Evolutionary conservation across 2,113 vertebrate genomes (phyloP), one percentile per base, ranked within the genome.

Genomic region (Gobius niger): DNA sequence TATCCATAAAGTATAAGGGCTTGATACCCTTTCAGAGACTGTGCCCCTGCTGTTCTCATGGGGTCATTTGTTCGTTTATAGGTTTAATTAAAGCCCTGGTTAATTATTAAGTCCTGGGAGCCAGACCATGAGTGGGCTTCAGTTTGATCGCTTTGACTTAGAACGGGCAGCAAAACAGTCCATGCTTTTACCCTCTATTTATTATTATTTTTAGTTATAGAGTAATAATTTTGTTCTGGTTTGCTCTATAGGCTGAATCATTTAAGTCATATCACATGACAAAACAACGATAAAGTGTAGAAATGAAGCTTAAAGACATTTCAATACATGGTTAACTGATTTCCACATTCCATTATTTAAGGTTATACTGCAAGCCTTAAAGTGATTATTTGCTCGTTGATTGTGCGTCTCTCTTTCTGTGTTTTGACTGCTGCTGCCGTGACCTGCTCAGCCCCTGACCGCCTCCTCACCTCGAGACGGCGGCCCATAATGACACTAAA

Each of bases 61-160:
- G 84, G 85, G 88, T 91, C 83, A 90, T 89, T 83, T 80, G 68
- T 79, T 82, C 60, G 7, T 86, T 90, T 87, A 85, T 86, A 85
- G 79, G 84, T 90, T 90, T 91, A 91, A 93, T 93, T 92, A 91
- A 88, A 85, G 85, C 49, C 34, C 78, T 54, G n/a, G 72, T 92
- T 90, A 90, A 93, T 93, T 90, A 92, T 93, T 93, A 85, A 92
- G 57, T 67, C 47, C 5, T 7, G 81, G 76, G 78, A 76, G 75
- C 14, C 14, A 75, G 68, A 40, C 65, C 81, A 77, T 84, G 79
- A 41, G 65, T 65, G 72, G 79, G 70, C 84, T 66, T 80, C 69
- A 76, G 77, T 85, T 83, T 82, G 77, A 87, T 88, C 73, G 82
- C 65, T 61, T 68, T 72, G 78, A 81, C 76, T 80, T 68, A 42